Percentiles rank a stretch among this genome's conserved stretches.
phyloP scores from a whole-genome alignment of 2,888 invertebrate genomes.

The Dione vanillae region DNA sequence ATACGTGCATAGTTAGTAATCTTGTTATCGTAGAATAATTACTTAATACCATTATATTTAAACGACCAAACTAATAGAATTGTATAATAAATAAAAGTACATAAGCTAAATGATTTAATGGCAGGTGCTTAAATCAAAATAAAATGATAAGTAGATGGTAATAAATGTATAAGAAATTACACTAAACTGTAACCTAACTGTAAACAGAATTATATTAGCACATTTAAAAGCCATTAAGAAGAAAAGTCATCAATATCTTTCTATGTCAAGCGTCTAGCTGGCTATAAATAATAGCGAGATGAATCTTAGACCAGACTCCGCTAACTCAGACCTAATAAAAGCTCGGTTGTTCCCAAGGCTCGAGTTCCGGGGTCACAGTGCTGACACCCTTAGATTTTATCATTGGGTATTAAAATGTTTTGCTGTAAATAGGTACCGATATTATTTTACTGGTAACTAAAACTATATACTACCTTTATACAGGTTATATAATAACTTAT shows the following conservation, averaged over 20 bases:
- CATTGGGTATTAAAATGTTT: constrained; percentile 23
- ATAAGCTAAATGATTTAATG: background rate
- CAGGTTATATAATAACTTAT: background rate
- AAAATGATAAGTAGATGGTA: background rate
- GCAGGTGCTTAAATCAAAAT: background rate
- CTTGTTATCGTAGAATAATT: constrained; percentile 1
- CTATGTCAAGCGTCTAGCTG: constrained; percentile 35
- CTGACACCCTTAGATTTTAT: constrained; percentile 33
- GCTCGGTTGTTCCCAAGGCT: constrained; percentile 51
- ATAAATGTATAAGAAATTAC: background rate
- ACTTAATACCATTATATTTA: background rate
- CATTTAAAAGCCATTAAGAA: constrained; percentile 27
- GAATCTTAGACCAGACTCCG: constrained; percentile 37
- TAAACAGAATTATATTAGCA: constrained; percentile 10
- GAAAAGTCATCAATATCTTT: constrained; percentile 34
- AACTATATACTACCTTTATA: background rate
- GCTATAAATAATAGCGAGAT: constrained; percentile 40
- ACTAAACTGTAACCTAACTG: background rate
- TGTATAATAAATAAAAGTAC: background rate
- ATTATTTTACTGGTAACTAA: background rate
- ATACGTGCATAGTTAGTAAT: background rate
- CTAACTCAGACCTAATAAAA: constrained; percentile 44
- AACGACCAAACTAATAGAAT: background rate
- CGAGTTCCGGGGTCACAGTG: constrained; percentile 61
- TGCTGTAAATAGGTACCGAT: background rate